Conservation (phyloP, 2,797 vertebrate genomes). For the Cyprinodon diabolis region DNA sequence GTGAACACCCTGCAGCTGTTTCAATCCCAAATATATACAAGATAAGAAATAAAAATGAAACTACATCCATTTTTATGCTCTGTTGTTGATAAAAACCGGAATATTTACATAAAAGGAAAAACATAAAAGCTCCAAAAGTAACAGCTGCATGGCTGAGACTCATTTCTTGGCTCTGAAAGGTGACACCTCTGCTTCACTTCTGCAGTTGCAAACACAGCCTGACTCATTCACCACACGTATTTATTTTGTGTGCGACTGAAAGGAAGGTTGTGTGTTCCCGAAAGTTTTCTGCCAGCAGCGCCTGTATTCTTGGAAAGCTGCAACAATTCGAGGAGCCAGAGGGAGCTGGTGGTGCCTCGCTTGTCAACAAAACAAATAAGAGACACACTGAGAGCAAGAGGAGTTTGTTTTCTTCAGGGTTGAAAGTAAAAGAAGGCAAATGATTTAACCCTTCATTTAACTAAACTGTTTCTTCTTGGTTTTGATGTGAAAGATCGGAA, state of each 20-base stretch:
- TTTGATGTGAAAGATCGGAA: no score
- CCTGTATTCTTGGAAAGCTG: constrained; percentile 14
- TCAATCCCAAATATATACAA: background rate
- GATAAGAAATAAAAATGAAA: background rate
- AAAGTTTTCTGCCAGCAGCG: constrained; percentile 29
- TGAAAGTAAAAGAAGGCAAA: constrained; percentile 4
- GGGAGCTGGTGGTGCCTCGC: constrained; percentile 32
- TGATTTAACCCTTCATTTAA: background rate
- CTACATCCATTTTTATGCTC: background rate
- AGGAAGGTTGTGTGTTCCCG: constrained; percentile 28
- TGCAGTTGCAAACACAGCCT: constrained; percentile 32
- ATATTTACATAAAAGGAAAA: background rate
- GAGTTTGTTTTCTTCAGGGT: constrained; percentile 34
- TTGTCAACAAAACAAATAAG: constrained; percentile 40
- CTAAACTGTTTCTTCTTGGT: no score
- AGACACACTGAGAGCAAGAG: constrained; percentile 15
- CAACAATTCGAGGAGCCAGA: constrained; percentile 34
- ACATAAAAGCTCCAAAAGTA: background rate
- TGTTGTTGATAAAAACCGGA: no score
- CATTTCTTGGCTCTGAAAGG: constrained; percentile 27
- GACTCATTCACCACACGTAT: constrained; percentile 37
- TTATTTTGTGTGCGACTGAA: constrained; percentile 39
- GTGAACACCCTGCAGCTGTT: constrained; percentile 8
- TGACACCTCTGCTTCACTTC: constrained; percentile 30
- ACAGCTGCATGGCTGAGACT: constrained; percentile 17